A percentile compares a stretch with the other conserved stretches of the same genome.
phyloP scores from a whole-genome alignment of 2,113 vertebrate species.

The Hippocampus comes region DNA sequence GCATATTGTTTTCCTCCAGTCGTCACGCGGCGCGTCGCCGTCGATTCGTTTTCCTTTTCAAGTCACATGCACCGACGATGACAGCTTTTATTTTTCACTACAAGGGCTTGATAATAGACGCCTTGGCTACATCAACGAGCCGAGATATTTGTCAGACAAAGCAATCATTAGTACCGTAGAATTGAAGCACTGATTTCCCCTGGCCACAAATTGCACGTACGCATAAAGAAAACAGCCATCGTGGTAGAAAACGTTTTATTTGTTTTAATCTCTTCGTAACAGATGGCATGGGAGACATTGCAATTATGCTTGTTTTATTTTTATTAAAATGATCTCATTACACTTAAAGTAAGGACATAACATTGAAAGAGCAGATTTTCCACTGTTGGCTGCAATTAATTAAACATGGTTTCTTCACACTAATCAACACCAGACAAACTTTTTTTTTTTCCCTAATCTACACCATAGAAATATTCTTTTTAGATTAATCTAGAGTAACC shows the following conservation, averaged over 20 bases:
- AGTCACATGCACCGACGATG: neutral
- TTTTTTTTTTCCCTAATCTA: too few species aligned
- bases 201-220: constrained; percentile 24
- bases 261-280: constrained; percentile 22
- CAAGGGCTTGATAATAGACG: constrained; percentile 23
- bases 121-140: constrained; percentile 56
- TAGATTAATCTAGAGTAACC: too few species aligned
- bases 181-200: constrained; percentile 46
- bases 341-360: constrained; percentile 14
- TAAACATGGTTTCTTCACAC: neutral
- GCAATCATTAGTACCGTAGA: constrained; percentile 45
- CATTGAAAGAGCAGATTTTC: neutral
- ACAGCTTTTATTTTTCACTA: constrained; percentile 1
- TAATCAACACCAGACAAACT: neutral
- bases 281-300: constrained; percentile 22
- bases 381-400: neutral
- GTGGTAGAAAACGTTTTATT: too few species aligned
- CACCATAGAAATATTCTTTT: too few species aligned
- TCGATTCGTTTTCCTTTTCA: constrained; percentile 26
- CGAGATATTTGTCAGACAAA: constrained; percentile 58
- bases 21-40: constrained; percentile 29
- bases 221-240: constrained; percentile 34
- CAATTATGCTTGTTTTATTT: constrained; percentile 26
- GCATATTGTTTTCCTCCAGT: constrained; percentile 61
- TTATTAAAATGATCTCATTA: constrained; percentile 16